Evolutionary conservation across 2,888 invertebrate species (phyloP).

Genomic region (Pseudococcus longispinus): DNA sequence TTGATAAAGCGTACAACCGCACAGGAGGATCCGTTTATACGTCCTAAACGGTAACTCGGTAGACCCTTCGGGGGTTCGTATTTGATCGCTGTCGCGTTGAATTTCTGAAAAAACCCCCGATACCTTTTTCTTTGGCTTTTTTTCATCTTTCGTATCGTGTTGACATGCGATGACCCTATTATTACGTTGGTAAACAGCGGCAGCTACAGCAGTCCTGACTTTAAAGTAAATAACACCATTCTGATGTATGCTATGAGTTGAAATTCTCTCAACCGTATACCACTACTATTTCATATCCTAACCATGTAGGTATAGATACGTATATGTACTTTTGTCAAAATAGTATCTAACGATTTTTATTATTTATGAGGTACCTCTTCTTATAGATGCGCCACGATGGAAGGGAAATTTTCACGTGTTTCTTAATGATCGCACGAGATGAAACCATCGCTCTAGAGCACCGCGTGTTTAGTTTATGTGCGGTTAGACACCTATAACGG

Average conservation of each 20-base stretch:
- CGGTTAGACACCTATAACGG: background rate
- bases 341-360: background rate
- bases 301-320: background rate
- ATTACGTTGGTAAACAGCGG: background rate
- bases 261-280: background rate
- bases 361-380: background rate
- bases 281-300: background rate
- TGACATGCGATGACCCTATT: constrained; percentile 30
- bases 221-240: background rate
- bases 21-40: background rate
- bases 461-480: background rate
- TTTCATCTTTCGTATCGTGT: constrained; percentile 19
- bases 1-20: background rate
- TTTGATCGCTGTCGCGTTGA: background rate
- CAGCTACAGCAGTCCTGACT: background rate
- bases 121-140: background rate
- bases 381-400: background rate
- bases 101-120: background rate
- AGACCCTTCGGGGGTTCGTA: background rate
- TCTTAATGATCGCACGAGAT: background rate
- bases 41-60: background rate
- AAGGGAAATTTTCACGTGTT: background rate
- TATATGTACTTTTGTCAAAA: background rate
- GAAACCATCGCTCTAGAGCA: background rate
- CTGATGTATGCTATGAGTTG: background rate